Base-by-base conservation (phyloP, 2,888 invertebrate species). In the Leucophenga maculata region DNA sequence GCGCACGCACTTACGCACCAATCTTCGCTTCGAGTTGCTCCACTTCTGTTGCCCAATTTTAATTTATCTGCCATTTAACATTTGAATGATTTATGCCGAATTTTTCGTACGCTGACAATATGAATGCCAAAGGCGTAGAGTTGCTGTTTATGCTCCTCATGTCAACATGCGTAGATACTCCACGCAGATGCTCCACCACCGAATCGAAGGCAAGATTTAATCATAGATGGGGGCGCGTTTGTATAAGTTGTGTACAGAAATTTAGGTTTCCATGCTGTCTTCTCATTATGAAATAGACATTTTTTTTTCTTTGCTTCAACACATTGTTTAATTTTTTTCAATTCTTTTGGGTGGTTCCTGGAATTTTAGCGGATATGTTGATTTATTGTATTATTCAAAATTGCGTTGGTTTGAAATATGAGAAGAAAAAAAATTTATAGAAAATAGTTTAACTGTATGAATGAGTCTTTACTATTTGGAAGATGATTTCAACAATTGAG, bases 361-460 rank as follows among this genome's bases (percentile, higher is more conserved):
- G 82, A 81, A 81, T 74, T 76, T 69, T 57, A 79, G 78, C 81
- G 81, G 81, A 81, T 80, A 81, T 80, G 80, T 82, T 81, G 84
- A 81, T 83, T 83, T 81, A 81, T n/a, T 81, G 77, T 75, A 65
- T 72, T 18, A 6, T 46, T 16, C 44, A 44, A 26, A 20, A 39
- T 26, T 26, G 26, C 26, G 26, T 26, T 26, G 26, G 26, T 26
- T 26, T 26, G 26, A 46, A 13, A 46, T 46, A 6, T 4, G 6
- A 14, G 1, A 46, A 46, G 6, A 46, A 46, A 46, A 46, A 4
- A 6, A 46, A 46, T 4, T 14, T 3, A n/a, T 46, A n/a, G 44
- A 62, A 14, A 62, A 62, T 44, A 82, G 82, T 80, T 73, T 77
- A 81, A 26, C 4, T 26, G 26, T 26, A 3, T 26, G 26, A 26